Base-by-base conservation (phyloP, 2,888 invertebrate species). In the Sarcophaga carnaria region DNA sequence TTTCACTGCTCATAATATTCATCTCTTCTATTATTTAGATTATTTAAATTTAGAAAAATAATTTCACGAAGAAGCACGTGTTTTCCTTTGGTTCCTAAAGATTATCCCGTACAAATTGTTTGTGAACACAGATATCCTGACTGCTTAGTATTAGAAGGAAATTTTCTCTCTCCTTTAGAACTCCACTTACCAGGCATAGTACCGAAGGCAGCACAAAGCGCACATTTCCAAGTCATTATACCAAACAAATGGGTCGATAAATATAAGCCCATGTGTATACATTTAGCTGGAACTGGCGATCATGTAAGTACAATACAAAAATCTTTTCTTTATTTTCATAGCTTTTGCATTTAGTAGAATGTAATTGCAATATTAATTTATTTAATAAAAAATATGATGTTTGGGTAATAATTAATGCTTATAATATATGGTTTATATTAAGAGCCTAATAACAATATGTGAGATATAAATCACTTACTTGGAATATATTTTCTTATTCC, bases 281-380 rank as follows among this genome's bases (percentile, higher is more conserved):
- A 99, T 92, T 94, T 99, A 89, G 99, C 99, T 47, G 99, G 99
- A 49, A 99, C 99, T 64, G 99, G 99, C 67, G 99, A 99, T 94
- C 99, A 99, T 83, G 92, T 92, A 76, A 88, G 91, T 90, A 84
- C 89, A 14, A 90, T 89, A 37, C 37, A 37, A 37, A 37, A 37
- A 37, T 37, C 37, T 37, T 2, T 6, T 37, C 37, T 37, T 37
- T 37, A 37, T 8, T 37, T 37, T 37, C 37, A 37, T 37, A 37
- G 8, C 10, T 37, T 37, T 37, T 37, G 37, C 2, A 37, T 37
- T 37, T 37, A 37, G 8, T 2, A 37, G 2, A 37, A 37, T 37
- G 37, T 37, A 8, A 10, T 37, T 37, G 37, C 37, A 37, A 37
- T 37, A 37, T 37, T 37, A 37, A 37, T 37, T 37, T 6, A 37